phyloP scores from a whole-genome alignment of 2,113 vertebrate species.

The Indicator maculatus region DNA sequence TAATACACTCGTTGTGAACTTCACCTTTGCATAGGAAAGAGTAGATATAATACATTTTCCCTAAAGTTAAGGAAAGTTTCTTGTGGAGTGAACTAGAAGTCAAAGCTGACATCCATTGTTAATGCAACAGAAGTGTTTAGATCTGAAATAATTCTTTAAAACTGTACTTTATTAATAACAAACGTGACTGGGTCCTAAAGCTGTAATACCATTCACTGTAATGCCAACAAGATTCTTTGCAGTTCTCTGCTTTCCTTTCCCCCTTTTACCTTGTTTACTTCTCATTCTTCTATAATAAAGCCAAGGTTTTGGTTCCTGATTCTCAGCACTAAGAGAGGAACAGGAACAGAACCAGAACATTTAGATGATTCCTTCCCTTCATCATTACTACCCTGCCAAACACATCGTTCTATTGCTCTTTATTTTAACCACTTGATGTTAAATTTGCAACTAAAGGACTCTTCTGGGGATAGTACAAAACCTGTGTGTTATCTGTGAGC shows the following conservation, averaged over 20 bases:
- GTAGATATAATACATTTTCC: background rate
- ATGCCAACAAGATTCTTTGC: background rate
- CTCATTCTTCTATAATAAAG: background rate
- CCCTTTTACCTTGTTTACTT: background rate
- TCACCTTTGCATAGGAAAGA: background rate
- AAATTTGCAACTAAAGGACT: background rate
- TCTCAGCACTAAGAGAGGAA: background rate
- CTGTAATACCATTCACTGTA: background rate
- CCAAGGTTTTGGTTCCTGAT: background rate
- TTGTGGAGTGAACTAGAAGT: background rate
- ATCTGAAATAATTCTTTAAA: conserved; percentile 14
- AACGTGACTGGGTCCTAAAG: conserved; percentile 11
- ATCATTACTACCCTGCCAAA: background rate
- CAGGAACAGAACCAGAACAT: background rate
- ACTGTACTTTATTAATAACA: background rate
- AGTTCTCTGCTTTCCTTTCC: background rate
- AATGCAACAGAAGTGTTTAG: conserved; percentile 13
- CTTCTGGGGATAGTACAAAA: background rate
- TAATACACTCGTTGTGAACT: conserved; percentile 12
- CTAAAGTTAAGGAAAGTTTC: background rate
- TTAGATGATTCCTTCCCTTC: background rate
- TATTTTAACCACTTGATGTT: background rate
- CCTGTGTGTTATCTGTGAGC: background rate
- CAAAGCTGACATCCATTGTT: background rate
- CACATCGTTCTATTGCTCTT: background rate